phyloP scores from a whole-genome alignment of 92 coral and sea anemone species.

The Porites divaricata region DNA sequence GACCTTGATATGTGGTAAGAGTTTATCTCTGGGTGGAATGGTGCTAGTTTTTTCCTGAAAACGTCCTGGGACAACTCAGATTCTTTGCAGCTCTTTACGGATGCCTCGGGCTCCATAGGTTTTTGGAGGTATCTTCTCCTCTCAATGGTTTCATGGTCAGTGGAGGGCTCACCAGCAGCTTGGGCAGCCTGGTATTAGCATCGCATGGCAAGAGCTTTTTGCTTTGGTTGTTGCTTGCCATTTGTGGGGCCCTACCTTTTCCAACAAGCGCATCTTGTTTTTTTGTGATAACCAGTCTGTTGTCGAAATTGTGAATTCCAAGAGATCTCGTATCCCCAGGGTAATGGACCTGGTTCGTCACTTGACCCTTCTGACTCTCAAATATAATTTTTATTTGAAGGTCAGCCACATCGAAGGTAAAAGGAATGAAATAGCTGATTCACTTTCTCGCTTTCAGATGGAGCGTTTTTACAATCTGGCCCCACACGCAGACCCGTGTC shows the following conservation, averaged over 20 bases:
- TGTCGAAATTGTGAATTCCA: slow-evolving; percentile 43
- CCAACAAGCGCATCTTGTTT: slow-evolving; percentile 37
- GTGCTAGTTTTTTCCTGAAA: slow-evolving; percentile 56
- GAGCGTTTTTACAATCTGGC: slow-evolving; percentile 37
- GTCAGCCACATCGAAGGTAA: too few species aligned
- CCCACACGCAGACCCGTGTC: slow-evolving; percentile 41
- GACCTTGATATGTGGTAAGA: slow-evolving; percentile 9
- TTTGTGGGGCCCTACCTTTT: slow-evolving; percentile 34
- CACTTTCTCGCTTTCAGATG: slow-evolving; percentile 57
- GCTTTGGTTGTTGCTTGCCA: slow-evolving; percentile 65
- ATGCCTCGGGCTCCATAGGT: slow-evolving; percentile 14
- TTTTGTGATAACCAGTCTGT: slow-evolving; percentile 56
- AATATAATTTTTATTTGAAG: slow-evolving; percentile 34
- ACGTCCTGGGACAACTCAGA: slow-evolving; percentile 22
- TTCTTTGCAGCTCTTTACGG: slow-evolving; percentile 38
- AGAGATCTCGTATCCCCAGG: slow-evolving; percentile 53
- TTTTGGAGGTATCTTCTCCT: slow-evolving; percentile 32
- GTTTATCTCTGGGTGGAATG: slow-evolving; percentile 63
- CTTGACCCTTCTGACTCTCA: slow-evolving; percentile 46
- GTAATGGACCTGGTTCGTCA: slow-evolving; percentile 46
- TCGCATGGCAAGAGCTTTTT: slow-evolving; percentile 69
- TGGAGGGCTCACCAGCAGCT: slow-evolving; percentile 56
- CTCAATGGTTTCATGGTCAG: slow-evolving; percentile 64
- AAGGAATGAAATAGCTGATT: slow-evolving; percentile 51
- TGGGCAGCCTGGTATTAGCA: slow-evolving; percentile 45